Conservation (phyloP, 2,113 vertebrate species). For the Xiphophorus hellerii region DNA sequence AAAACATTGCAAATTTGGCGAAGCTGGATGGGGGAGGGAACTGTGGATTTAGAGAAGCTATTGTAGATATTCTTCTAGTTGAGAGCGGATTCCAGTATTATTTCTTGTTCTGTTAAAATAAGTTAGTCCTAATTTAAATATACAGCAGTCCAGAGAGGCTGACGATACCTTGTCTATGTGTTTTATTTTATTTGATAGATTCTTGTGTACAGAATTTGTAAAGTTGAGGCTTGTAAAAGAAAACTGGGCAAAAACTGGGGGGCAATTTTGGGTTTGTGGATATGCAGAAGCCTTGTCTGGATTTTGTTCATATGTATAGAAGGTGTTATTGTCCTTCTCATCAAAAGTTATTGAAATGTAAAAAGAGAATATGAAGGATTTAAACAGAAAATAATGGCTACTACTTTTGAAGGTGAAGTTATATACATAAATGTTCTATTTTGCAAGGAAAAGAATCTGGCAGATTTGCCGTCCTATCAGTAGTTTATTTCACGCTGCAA, state of each 20-base stretch:
- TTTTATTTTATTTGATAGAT: slow-evolving; percentile 80
- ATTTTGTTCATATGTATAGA: slow-evolving; percentile 82
- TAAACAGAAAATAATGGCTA: slow-evolving; percentile 69
- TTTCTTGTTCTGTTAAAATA: slow-evolving; percentile 90
- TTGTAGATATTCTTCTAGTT: slow-evolving; percentile 92
- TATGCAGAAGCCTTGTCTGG: slow-evolving; percentile 92
- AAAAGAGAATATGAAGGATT: slow-evolving; percentile 79
- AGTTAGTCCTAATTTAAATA: slow-evolving; percentile 97
- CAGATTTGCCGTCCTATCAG: slow-evolving; percentile 73
- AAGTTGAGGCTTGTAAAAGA: slow-evolving; percentile 78
- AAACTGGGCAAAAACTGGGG: slow-evolving; percentile 73
- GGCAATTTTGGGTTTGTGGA: slow-evolving; percentile 68
- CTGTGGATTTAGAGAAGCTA: slow-evolving; percentile 88
- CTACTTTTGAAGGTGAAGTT: slow-evolving; percentile 80
- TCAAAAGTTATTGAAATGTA: slow-evolving; percentile 74
- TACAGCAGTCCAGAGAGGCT: slow-evolving; percentile 84
- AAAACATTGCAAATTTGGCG: slow-evolving; percentile 78
- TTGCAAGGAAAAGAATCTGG: slow-evolving; percentile 73
- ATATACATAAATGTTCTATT: slow-evolving; percentile 83
- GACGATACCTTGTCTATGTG: slow-evolving; percentile 89
- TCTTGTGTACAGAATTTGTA: slow-evolving; percentile 85
- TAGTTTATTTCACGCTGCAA: slow-evolving; percentile 75
- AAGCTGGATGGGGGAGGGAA: slow-evolving; percentile 70
- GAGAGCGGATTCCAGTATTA: slow-evolving; percentile 96
- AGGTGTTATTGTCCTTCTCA: slow-evolving; percentile 71